A percentile compares a stretch with the other conserved stretches of the same genome.
These are phyloP conservation scores for Arge pagana DNA, from an alignment of 2,888 invertebrate species.

Conservation along the genomic window DNA sequence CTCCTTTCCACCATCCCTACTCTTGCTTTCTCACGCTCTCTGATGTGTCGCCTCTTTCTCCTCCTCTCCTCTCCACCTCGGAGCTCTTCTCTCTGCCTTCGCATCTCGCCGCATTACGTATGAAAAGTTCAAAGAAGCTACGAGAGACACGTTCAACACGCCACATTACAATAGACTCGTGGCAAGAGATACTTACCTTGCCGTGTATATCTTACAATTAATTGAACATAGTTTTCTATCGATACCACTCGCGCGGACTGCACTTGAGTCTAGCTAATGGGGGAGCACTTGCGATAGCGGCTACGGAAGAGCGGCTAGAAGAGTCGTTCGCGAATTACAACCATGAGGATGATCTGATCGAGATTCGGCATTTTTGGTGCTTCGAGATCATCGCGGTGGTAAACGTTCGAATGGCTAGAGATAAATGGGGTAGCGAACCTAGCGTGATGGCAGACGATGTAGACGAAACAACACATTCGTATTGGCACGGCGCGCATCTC, in stretches of 20 bases:
- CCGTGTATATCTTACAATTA: too few species aligned
- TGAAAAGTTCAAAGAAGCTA: conserved; percentile 27
- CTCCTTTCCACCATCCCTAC: conserved; percentile 8
- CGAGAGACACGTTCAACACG: conserved; percentile 30
- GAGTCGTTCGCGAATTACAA: conserved; percentile 36
- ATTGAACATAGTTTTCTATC: too few species aligned
- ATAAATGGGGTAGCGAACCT: conserved; percentile 10
- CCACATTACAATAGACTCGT: conserved; percentile 30
- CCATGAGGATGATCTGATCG: conserved; percentile 34
- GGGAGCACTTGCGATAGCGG: too few species aligned
- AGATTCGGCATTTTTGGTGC: conserved; percentile 35
- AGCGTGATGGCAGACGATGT: not conserved
- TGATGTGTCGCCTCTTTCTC: conserved; percentile 2
- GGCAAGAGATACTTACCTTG: conserved; percentile 24
- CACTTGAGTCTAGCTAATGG: too few species aligned
- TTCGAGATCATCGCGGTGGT: conserved; percentile 32
- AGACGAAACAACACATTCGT: not conserved
- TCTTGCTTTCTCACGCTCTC: too few species aligned
- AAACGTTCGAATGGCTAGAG: conserved; percentile 31
- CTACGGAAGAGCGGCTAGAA: too few species aligned
- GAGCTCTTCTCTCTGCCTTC: not conserved
- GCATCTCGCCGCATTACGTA: not conserved
- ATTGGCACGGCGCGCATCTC: not conserved
- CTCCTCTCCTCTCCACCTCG: not conserved
- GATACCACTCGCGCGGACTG: too few species aligned